Conservation (phyloP, 2,888 invertebrate genomes). For the Epirrhoe tristata region DNA sequence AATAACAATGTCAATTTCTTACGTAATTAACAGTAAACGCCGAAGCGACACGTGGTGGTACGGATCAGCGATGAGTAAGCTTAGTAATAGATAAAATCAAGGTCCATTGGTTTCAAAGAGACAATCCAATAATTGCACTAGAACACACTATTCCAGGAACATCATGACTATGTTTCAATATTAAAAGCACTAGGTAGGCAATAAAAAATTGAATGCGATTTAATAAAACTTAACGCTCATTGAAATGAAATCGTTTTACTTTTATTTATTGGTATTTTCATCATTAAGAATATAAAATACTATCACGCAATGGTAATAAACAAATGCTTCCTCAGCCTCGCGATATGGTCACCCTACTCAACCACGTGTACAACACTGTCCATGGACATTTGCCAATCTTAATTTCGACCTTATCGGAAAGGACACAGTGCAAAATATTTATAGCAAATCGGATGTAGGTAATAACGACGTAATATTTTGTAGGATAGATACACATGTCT, state of each 20-base stretch:
- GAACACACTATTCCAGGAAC: background rate
- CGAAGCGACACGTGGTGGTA: constrained; percentile 11
- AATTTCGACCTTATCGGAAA: constrained; percentile 24
- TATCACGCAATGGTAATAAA: background rate
- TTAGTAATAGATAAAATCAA: constrained; percentile 15
- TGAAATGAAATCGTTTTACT: no score
- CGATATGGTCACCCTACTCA: constrained; percentile 57
- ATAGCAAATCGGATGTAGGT: constrained; percentile 1
- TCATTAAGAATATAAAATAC: no score
- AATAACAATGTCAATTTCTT: constrained; percentile 16
- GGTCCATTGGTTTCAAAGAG: constrained; percentile 30
- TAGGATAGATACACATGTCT: background rate
- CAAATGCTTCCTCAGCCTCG: constrained; percentile 45
- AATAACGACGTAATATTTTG: constrained; percentile 7
- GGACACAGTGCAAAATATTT: background rate
- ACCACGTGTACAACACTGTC: constrained; percentile 33
- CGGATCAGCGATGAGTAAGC: constrained; percentile 8
- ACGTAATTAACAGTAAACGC: background rate
- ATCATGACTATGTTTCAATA: background rate
- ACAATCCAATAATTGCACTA: constrained; percentile 2
- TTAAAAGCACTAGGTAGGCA: no score
- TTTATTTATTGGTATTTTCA: no score
- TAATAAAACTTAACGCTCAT: no score
- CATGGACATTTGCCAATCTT: constrained; percentile 12
- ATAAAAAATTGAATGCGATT: no score